phyloP scores from a whole-genome alignment of 2,888 invertebrate genomes.

The Dinocampus coccinellae region DNA sequence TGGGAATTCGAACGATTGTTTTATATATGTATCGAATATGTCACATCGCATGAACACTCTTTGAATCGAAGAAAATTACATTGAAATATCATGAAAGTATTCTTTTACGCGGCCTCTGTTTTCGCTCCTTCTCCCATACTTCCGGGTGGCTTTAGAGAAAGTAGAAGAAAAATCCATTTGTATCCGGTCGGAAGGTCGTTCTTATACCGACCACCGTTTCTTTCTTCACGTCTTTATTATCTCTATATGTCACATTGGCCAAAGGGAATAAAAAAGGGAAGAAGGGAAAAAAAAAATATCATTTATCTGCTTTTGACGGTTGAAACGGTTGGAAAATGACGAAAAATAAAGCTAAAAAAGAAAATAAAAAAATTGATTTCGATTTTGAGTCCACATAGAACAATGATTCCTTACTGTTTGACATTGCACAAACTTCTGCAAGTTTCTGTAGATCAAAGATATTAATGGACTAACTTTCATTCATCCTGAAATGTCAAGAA shows the following conservation, averaged over 20 bases:
- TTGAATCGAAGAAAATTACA: background rate
- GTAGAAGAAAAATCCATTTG: background rate
- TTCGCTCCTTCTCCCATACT: background rate
- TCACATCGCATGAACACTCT: background rate
- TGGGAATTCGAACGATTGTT: background rate
- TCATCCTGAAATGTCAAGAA: background rate
- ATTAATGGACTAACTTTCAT: background rate
- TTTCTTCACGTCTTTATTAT: slow-evolving; percentile 9
- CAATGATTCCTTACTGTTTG: background rate
- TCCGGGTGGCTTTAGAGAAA: background rate
- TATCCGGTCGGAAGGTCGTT: slow-evolving; percentile 15
- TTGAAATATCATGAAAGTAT: slow-evolving; percentile 10
- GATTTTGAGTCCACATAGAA: background rate
- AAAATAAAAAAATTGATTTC: background rate
- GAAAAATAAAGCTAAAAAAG: background rate
- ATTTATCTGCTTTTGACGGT: background rate
- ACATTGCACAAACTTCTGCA: background rate
- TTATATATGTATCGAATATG: background rate
- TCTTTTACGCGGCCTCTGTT: background rate
- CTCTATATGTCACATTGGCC: slow-evolving; percentile 1
- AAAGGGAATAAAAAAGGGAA: background rate
- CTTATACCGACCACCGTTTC: background rate
- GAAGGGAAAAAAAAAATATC: background rate
- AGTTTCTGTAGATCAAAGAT: slow-evolving; percentile 11
- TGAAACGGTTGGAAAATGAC: background rate